These are phyloP conservation scores for Orthochromis indermauri DNA, from an alignment of 2,113 vertebrate species.

Conservation along the genomic window DNA sequence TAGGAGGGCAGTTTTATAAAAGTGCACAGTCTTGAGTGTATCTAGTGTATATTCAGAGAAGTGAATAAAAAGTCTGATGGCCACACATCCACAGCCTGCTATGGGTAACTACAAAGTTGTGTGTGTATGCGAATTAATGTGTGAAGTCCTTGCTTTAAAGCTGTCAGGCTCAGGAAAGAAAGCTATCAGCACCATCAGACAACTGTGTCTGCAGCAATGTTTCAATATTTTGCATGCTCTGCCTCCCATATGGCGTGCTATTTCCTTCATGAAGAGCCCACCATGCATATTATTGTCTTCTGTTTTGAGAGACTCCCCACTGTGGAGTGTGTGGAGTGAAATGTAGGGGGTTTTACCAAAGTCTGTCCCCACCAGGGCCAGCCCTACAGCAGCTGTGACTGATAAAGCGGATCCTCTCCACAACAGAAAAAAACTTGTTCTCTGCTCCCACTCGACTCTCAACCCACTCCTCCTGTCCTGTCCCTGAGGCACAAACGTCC, in stretches of 20 bases:
- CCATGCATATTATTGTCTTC: conserved; percentile 68
- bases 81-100: not conserved
- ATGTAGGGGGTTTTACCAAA: conserved; percentile 31
- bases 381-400: conserved; percentile 44
- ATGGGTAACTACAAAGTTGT: not conserved
- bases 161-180: not conserved
- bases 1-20: not conserved
- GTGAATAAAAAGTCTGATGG: not conserved
- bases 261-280: conserved; percentile 32
- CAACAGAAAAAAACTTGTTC: conserved; percentile 13
- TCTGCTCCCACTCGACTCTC: conserved; percentile 10
- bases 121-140: not conserved
- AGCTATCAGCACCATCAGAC: conserved; percentile 26
- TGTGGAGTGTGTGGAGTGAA: conserved; percentile 21
- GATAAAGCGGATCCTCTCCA: conserved; percentile 46
- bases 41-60: not conserved
- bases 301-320: conserved; percentile 58
- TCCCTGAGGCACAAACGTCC: conserved; percentile 44
- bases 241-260: conserved; percentile 31
- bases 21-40: not conserved
- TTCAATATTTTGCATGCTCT: conserved; percentile 21
- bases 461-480: conserved; percentile 20
- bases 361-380: conserved; percentile 41
- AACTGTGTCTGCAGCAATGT: conserved; percentile 25
- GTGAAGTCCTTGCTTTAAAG: not conserved